A percentile compares a stretch with the other conserved stretches of the same genome.
phyloP scores from a whole-genome alignment of 2,797 vertebrate species.

The Chaunax sp. region DNA sequence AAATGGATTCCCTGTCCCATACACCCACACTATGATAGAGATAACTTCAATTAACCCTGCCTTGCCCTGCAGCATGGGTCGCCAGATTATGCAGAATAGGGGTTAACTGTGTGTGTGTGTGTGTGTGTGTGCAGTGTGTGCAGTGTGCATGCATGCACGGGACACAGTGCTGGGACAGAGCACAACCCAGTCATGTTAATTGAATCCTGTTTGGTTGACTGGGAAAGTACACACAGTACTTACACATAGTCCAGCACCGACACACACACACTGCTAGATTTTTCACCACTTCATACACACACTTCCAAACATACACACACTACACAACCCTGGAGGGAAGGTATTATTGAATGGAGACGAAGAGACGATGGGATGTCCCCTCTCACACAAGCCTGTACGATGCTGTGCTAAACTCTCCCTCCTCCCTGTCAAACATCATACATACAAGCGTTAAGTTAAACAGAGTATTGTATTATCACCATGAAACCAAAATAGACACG shows the following conservation, averaged over 20 bases:
- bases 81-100: slow-evolving; percentile 66
- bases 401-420: slow-evolving; percentile 49
- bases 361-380: slow-evolving; percentile 66
- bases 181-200: slow-evolving; percentile 73
- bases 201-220: slow-evolving; percentile 74
- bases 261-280: slow-evolving; percentile 23
- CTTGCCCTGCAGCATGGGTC: slow-evolving; percentile 51
- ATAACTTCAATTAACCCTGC: slow-evolving; percentile 84
- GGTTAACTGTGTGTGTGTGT: slow-evolving; percentile 14
- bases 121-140: slow-evolving; percentile 14
- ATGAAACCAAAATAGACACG: slow-evolving; percentile 59
- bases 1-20: slow-evolving; percentile 45
- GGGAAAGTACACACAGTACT: slow-evolving; percentile 32
- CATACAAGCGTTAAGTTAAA: too few relatives aligned
- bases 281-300: slow-evolving; percentile 29
- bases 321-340: slow-evolving; percentile 46
- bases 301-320: slow-evolving; percentile 12
- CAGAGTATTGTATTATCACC: slow-evolving; percentile 50
- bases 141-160: too few relatives aligned
- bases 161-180: slow-evolving; percentile 42
- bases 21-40: slow-evolving; percentile 63
- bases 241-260: slow-evolving; percentile 16
- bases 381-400: slow-evolving; percentile 44
- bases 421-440: slow-evolving; percentile 63
- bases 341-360: slow-evolving; percentile 73